Evolutionary conservation across 2,888 invertebrate genomes (phyloP), one percentile per base, ranked within the genome.

Genomic region (Ferdinandea cuprea): DNA sequence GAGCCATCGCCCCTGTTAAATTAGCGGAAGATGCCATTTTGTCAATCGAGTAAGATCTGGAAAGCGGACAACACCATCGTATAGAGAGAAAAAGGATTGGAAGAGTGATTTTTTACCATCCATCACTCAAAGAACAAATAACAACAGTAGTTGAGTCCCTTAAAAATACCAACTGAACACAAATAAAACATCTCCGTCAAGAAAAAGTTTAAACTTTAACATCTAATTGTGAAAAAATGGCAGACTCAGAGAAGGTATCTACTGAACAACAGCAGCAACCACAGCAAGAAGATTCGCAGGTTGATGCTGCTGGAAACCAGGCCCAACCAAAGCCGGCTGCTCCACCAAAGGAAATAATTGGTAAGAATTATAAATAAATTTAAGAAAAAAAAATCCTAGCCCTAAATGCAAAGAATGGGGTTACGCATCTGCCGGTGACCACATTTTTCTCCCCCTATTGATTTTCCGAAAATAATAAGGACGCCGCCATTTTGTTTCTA

Each of bases 181-280:
- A 50, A 52, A 68, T 52, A 59, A 66, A 69, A 71, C 76, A 80
- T 80, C 76, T 61, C 40, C 69, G 40, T 52, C 42, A 85, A 77
- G 42, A 73, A 74, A 79, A 66, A 37, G 32, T 59, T 50, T 44
- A 61, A 21, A 61, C n/a, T 81, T 77, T 28, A 71, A 65, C 54
- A 73, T 30, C 46, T 71, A 59, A 69, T 77, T 76, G 66, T 66
- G 83, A 68, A 86, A 87, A 88, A 88, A 97, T 98, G 97, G 97
- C 97, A 95, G 97, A 98, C 95, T 95, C 97, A 94, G 97, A 96
- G 93, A 95, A 95, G 85, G 87, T 88, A 88, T 87, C 88, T 86
- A 87, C 88, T 86, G 89, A 89, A 93, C 92, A 94, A 93, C 93
- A 93, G 91, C 92, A 91, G 88, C 92, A 86, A 89, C 87, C 85